Conservation (phyloP, 53 echinoderm and acorn worm genomes). For the Pentamera pediparva region DNA sequence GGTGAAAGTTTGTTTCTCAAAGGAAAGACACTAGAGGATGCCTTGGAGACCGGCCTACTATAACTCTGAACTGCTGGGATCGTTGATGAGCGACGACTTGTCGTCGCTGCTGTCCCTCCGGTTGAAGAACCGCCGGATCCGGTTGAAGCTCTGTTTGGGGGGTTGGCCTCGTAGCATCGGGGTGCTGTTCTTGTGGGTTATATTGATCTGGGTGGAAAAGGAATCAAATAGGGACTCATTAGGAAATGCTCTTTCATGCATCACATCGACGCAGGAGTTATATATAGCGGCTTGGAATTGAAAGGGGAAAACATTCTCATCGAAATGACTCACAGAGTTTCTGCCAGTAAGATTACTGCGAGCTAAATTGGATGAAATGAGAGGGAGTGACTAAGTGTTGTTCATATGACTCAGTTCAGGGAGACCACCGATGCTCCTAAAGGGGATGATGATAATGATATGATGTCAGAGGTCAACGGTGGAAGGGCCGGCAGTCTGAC, state of each 20-base stretch:
- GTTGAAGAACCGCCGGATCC: conserved; percentile 67
- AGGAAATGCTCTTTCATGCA: not conserved
- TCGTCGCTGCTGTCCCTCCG: conserved; percentile 47
- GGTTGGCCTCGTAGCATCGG: conserved; percentile 91
- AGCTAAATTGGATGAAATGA: not conserved
- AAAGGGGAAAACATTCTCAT: not conserved
- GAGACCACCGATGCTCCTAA: too few relatives aligned
- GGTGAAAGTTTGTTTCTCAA: too few relatives aligned
- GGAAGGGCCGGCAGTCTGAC: too few relatives aligned
- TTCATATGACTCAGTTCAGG: too few relatives aligned
- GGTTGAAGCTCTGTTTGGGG: conserved; percentile 89
- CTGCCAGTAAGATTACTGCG: not conserved
- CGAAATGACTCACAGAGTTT: not conserved
- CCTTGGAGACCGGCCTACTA: too few relatives aligned
- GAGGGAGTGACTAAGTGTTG: too few relatives aligned
- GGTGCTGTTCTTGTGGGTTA: conserved; percentile 93
- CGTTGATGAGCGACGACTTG: not conserved
- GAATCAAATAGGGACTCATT: not conserved
- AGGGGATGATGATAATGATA: too few relatives aligned
- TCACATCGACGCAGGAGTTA: not conserved
- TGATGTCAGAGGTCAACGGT: too few relatives aligned
- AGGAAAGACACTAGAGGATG: too few relatives aligned
- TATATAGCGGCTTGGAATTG: not conserved
- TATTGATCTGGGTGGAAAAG: conserved; percentile 62
- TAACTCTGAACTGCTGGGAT: conserved; percentile 18